These are phyloP conservation scores for Drosophila orosa DNA, from an alignment of 1,140 invertebrate species.

Conservation along the genomic window DNA sequence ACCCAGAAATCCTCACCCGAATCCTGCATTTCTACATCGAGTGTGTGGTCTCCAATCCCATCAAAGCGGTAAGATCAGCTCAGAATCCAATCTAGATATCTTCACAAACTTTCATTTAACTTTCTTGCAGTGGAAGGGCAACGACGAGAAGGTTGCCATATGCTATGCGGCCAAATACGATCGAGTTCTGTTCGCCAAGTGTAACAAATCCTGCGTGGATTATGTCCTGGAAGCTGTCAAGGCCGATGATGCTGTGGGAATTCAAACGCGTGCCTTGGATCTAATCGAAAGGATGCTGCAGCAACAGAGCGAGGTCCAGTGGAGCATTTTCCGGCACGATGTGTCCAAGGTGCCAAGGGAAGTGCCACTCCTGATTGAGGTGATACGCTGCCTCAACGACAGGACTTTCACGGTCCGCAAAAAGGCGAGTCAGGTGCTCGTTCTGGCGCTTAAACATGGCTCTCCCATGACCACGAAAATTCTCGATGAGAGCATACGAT, in stretches of 20 bases:
- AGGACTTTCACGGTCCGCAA: constrained; percentile 70
- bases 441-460: constrained; percentile 59
- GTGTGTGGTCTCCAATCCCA: constrained; percentile 73
- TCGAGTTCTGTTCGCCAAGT: constrained; percentile 74
- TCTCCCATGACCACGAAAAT: constrained; percentile 74
- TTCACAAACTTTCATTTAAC: not conserved
- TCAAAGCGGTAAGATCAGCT: constrained; percentile 50
- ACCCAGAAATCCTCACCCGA: constrained; percentile 57
- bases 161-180: constrained; percentile 83
- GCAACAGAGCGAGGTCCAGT: constrained; percentile 73
- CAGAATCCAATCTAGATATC: not conserved
- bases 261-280: constrained; percentile 70
- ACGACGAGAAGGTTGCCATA: constrained; percentile 70
- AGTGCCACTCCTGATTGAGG: constrained; percentile 62
- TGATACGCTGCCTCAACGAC: constrained; percentile 68
- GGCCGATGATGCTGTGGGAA: constrained; percentile 69
- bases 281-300: constrained; percentile 69
- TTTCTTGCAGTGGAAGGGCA: constrained; percentile 63
- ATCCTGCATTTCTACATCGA: constrained; percentile 73
- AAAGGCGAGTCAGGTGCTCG: constrained; percentile 74
- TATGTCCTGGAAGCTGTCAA: constrained; percentile 58
- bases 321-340: constrained; percentile 79
- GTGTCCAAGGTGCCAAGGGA: constrained; percentile 77
- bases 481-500: constrained; percentile 62
- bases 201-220: constrained; percentile 74